Percentiles rank a stretch among this genome's conserved stretches.
Evolutionary conservation across 2,113 vertebrate species (phyloP).

Genomic region (Pygoscelis adeliae): DNA sequence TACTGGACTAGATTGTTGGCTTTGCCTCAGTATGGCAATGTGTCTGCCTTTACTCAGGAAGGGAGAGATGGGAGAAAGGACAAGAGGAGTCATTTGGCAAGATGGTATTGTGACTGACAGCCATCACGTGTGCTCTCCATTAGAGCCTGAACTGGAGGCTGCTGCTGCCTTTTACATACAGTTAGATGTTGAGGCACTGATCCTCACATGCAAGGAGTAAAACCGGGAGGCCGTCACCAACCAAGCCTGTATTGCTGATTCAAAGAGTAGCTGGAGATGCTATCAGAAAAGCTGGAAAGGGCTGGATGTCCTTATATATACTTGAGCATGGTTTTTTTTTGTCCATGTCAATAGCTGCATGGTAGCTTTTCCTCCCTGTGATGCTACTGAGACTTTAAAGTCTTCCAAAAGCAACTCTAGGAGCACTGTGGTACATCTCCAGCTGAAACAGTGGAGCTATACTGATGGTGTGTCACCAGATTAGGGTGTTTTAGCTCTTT

Average conservation of each 20-base stretch:
- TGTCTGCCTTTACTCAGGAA: neutral
- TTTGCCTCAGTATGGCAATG: neutral
- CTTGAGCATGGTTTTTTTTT: neutral
- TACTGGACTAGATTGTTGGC: neutral
- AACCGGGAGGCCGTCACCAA: neutral
- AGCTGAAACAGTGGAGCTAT: neutral
- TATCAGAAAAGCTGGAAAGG: neutral
- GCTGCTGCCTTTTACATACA: neutral
- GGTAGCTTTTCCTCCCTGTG: neutral
- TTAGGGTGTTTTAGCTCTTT: neutral
- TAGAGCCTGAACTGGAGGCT: neutral
- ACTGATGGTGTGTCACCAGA: neutral
- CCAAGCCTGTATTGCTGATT: neutral
- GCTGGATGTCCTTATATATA: neutral
- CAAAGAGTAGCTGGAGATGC: neutral
- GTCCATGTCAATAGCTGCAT: neutral
- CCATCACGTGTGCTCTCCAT: rapidly evolving
- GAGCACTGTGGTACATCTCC: neutral
- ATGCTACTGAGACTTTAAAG: neutral
- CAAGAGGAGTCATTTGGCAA: neutral
- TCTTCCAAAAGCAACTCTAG: neutral
- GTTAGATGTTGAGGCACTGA: neutral
- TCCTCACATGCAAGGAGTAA: neutral
- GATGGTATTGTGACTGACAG: neutral
- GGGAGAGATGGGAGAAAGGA: neutral